Base-by-base conservation (phyloP, 2,797 vertebrate genomes). In the Apogon hyalosoma region DNA sequence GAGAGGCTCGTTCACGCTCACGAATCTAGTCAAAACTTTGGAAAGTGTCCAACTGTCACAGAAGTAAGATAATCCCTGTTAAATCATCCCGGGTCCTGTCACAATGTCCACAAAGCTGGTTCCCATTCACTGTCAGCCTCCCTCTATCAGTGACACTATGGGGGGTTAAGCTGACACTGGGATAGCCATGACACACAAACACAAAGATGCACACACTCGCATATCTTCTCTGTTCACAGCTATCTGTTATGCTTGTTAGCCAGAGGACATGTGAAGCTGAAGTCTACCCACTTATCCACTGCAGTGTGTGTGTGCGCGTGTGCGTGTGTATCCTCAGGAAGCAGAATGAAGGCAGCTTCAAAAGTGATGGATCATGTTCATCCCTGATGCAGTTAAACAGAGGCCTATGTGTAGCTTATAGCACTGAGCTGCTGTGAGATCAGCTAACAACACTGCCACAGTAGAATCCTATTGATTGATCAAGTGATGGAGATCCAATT, bases 31-130 rank as follows among this genome's bases (percentile, higher is more conserved):
- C 67, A 42, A 80, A 84, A 82, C 54, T 79, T 77, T 62, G 54
- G 39, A 52, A 85, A 73, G 69, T 85, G 61, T 80, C 76, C 55
- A 79, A 58, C 79, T 82, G 80, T 79, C 79, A 69, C 12, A 75
- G 58, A 83, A 70, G 52, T 80, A 58, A 48, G 6, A 60, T 69
- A 76, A 82, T 79, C 69, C 33, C 64, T 66, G 56, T 65, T 58
- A 80, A 78, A 79, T 77, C 69, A 83, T 62, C 73, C 60, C 15
- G 52, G 73, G 59, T 75, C 63, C 69, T 69, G 83, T 78, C 68
- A 81, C 55, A 52, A 49, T 53, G 71, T 82, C 73, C 71, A 78
- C 76, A 82, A 69, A 77, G 60, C 61, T 54, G 52, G 64, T 73
- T 28, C 62, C 66, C 60, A 53, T 38, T 77, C 54, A 53, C 50